Percentiles rank a stretch among this genome's conserved stretches.
Evolutionary conservation across 2,113 vertebrate species (phyloP).

Genomic region (Leptocoma aspasia): DNA sequence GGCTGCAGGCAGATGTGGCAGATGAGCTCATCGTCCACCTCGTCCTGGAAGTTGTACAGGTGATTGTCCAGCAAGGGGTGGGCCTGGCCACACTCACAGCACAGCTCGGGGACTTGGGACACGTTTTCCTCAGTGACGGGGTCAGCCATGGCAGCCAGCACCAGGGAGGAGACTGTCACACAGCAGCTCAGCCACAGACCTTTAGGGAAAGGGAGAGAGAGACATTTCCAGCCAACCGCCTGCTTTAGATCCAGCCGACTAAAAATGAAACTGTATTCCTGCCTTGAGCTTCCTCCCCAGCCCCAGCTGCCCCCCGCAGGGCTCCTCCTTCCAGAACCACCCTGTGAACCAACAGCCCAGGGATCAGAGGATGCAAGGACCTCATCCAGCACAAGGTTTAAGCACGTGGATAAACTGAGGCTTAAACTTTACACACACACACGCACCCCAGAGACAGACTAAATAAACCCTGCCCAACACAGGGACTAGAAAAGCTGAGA

Average conservation of each 20-base stretch:
- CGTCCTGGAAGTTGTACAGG: slow-evolving; percentile 89
- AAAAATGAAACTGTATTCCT: not conserved
- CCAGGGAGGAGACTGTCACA: not conserved
- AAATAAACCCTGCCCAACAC: not conserved
- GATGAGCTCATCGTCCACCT: slow-evolving; percentile 88
- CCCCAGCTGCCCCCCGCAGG: not conserved
- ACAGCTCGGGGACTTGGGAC: slow-evolving; percentile 66
- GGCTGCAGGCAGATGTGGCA: slow-evolving; percentile 94
- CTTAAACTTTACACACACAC: not conserved
- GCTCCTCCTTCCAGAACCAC: not conserved
- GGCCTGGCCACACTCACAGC: slow-evolving; percentile 85
- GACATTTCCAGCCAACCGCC: not conserved
- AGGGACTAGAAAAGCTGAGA: not conserved
- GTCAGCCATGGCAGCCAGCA: slow-evolving; percentile 73
- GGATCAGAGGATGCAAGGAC: not conserved
- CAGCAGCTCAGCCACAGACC: not conserved
- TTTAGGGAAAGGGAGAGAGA: not conserved
- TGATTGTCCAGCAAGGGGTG: slow-evolving; percentile 83
- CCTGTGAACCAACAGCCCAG: not conserved
- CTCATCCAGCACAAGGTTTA: not conserved
- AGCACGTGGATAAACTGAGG: not conserved
- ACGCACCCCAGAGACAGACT: too few relatives aligned
- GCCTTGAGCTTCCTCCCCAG: not conserved
- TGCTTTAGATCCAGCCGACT: not conserved
- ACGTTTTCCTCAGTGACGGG: not conserved